A percentile compares a stretch with the other conserved stretches of the same genome.
Evolutionary conservation across 2,113 vertebrate species (phyloP).

Genomic region (Struthio camelus): DNA sequence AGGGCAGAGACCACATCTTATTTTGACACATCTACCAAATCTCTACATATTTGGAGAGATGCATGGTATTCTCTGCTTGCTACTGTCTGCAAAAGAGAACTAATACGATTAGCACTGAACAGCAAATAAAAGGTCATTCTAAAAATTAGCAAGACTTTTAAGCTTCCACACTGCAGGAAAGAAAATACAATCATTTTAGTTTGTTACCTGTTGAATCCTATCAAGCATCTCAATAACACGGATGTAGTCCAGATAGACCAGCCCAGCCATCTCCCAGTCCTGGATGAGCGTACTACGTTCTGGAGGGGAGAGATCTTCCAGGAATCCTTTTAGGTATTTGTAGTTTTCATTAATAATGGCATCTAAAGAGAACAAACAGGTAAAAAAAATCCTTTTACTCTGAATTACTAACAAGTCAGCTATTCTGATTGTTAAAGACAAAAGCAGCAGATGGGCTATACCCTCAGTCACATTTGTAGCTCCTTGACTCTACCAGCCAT

Average conservation of each 20-base stretch:
- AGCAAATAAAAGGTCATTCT: fast-evolving
- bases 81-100: not conserved
- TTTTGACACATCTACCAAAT: not conserved
- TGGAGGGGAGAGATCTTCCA: conserved; percentile 86
- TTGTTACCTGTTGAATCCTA: conserved; percentile 83
- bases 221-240: conserved; percentile 85
- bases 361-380: conserved; percentile 65
- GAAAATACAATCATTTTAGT: fast-evolving
- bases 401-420: not conserved
- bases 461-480: fast-evolving
- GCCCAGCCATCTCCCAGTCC: conserved; percentile 91
- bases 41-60: fast-evolving
- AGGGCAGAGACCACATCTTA: not conserved
- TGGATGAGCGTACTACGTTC: conserved; percentile 88
- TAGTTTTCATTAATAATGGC: conserved; percentile 97
- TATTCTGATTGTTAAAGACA: fast-evolving
- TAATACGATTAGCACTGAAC: fast-evolving
- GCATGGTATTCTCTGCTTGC: fast-evolving
- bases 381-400: not conserved
- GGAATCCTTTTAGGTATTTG: conserved; percentile 89
- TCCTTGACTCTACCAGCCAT: fast-evolving
- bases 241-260: conserved; percentile 96
- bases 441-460: fast-evolving
- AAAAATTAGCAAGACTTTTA: fast-evolving
- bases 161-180: fast-evolving